Evolutionary conservation across 2,113 vertebrate species (phyloP).

Genomic region (Crotalus helleri): DNA sequence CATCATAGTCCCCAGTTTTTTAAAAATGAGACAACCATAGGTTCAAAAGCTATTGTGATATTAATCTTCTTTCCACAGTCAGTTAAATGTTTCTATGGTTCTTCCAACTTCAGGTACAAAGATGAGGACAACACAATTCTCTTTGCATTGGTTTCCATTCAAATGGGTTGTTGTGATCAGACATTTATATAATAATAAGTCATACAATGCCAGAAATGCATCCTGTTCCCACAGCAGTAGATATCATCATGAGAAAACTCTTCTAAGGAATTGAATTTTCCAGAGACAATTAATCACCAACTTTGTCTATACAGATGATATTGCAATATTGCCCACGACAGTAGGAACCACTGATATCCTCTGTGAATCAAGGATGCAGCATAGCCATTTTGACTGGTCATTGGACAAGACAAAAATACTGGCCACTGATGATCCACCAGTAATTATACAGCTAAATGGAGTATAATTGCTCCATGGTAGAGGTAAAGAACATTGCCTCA

Average conservation of each 20-base stretch:
- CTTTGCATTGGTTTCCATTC: not conserved
- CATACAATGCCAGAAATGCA: not conserved
- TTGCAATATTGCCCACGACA: not conserved
- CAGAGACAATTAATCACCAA: not conserved
- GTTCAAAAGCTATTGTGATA: not conserved
- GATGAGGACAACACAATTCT: not conserved
- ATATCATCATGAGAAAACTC: not conserved
- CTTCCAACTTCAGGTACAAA: not conserved
- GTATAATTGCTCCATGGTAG: not conserved
- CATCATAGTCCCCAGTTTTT: not conserved
- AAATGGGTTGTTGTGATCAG: not conserved
- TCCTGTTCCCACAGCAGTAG: not conserved
- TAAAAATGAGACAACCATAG: not conserved
- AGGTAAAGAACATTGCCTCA: not conserved
- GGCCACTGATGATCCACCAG: not conserved
- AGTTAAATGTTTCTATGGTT: not conserved
- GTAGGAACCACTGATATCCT: not conserved
- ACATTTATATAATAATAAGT: not conserved
- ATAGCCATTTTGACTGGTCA: not conserved
- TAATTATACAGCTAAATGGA: not conserved
- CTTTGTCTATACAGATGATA: not conserved
- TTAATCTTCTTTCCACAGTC: not conserved
- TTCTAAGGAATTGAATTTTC: not conserved
- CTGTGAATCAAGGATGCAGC: not conserved
- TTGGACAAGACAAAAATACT: not conserved